Percentiles rank a stretch among this genome's conserved stretches.
Conservation (phyloP, 2,888 invertebrate species). For the Platycnemis pennipes region DNA sequence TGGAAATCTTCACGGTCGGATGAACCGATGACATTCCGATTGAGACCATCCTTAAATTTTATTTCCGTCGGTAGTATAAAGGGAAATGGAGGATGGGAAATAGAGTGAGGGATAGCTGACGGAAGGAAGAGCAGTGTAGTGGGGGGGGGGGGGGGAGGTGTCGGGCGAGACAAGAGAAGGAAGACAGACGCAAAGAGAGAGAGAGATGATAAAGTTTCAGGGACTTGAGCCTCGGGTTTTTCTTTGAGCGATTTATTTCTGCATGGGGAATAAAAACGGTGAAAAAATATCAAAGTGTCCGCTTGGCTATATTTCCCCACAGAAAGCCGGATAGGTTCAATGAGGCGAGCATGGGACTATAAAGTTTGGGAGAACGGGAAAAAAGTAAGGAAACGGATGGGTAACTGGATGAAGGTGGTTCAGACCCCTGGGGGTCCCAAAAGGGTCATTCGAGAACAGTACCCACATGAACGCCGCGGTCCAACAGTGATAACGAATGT, state of each 20-base stretch:
- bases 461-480: no score
- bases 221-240: neutral
- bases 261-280: slow-evolving; percentile 67
- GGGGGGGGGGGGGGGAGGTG: neutral
- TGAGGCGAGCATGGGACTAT: slow-evolving; percentile 73
- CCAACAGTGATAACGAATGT: no score
- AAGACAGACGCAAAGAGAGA: neutral
- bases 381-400: neutral
- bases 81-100: neutral
- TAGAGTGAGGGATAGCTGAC: neutral
- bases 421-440: no score
- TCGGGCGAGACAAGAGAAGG: neutral
- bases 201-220: neutral
- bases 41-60: slow-evolving; percentile 34
- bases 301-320: slow-evolving; percentile 69
- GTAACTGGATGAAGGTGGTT: no score
- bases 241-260: slow-evolving; percentile 43
- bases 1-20: slow-evolving; percentile 39
- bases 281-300: slow-evolving; percentile 68
- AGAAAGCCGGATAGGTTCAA: slow-evolving; percentile 68
- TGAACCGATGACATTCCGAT: slow-evolving; percentile 55
- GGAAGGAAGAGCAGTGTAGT: neutral
- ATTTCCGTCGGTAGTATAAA: neutral
- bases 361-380: neutral
- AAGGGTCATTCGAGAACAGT: neutral